Conservation (phyloP, 2,113 vertebrate genomes). For the Embiotoca jacksoni region DNA sequence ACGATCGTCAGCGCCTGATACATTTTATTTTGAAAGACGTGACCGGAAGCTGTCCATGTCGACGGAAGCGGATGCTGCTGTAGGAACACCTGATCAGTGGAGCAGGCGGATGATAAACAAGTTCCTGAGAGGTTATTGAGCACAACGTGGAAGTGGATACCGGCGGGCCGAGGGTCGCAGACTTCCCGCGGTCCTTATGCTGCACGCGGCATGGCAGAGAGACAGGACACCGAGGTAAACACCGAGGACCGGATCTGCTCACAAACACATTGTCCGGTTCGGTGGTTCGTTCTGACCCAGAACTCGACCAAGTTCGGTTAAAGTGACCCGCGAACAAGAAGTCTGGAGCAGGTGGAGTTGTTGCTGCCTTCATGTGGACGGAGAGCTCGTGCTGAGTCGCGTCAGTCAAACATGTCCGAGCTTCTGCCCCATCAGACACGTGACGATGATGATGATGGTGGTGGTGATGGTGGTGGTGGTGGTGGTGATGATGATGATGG, state of each 20-base stretch:
- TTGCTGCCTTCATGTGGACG: no score
- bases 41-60: constrained; percentile 5
- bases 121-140: not conserved
- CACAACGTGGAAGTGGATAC: not conserved
- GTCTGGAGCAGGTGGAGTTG: not conserved
- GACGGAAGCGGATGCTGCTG: not conserved
- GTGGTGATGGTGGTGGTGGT: no score
- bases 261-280: not conserved
- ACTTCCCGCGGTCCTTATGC: constrained; percentile 62
- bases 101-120: constrained; percentile 49
- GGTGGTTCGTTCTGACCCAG: not conserved
- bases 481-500: no score
- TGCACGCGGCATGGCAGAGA: constrained; percentile 79
- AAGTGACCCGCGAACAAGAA: not conserved
- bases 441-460: no score
- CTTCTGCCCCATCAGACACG: no score
- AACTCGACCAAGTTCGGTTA: not conserved
- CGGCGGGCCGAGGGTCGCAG: not conserved
- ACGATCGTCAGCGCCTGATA: no score
- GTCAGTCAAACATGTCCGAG: no score
- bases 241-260: no score
- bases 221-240: constrained; percentile 81
- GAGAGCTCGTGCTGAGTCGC: no score
- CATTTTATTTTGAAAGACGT: constrained; percentile 36
- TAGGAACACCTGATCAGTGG: not conserved